Conservation (phyloP, 2,113 vertebrate species). For the Eubucco bourcierii region DNA sequence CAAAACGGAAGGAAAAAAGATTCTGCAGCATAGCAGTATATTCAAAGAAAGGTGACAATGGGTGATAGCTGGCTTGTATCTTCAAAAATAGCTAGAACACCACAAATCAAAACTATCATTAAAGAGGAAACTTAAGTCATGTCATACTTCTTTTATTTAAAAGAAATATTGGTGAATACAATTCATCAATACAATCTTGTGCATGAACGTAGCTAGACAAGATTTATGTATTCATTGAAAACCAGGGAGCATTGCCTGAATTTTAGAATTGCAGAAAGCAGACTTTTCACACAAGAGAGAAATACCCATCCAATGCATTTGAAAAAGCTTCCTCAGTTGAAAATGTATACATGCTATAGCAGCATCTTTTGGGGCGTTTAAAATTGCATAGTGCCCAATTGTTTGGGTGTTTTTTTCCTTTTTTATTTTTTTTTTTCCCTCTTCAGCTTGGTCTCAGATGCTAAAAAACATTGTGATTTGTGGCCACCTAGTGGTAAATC, state of each 20-base stretch:
- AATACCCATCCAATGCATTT: not conserved
- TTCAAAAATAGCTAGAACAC: not conserved
- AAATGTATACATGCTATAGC: not conserved
- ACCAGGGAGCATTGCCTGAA: accelerated
- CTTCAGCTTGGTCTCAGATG: not conserved
- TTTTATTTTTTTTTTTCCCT: not conserved
- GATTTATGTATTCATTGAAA: not conserved
- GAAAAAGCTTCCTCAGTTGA: not conserved
- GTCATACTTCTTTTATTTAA: not conserved
- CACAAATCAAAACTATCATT: not conserved
- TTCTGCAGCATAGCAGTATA: not conserved
- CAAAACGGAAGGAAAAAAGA: not conserved
- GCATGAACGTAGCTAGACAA: not conserved
- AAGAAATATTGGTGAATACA: not conserved
- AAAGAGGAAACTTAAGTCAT: not conserved
- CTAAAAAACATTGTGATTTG: not conserved
- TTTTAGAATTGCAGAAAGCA: not conserved
- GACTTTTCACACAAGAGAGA: not conserved
- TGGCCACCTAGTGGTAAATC: conserved; percentile 61
- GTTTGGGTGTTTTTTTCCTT: not conserved
- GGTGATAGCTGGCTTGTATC: not conserved
- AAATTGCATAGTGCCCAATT: not conserved
- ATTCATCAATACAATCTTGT: not conserved
- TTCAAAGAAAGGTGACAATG: not conserved
- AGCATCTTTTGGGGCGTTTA: not conserved